A percentile compares a stretch with the other conserved stretches of the same genome.
Evolutionary conservation across 2,888 invertebrate genomes (phyloP).

Genomic region (Leptopterna dolabrata): DNA sequence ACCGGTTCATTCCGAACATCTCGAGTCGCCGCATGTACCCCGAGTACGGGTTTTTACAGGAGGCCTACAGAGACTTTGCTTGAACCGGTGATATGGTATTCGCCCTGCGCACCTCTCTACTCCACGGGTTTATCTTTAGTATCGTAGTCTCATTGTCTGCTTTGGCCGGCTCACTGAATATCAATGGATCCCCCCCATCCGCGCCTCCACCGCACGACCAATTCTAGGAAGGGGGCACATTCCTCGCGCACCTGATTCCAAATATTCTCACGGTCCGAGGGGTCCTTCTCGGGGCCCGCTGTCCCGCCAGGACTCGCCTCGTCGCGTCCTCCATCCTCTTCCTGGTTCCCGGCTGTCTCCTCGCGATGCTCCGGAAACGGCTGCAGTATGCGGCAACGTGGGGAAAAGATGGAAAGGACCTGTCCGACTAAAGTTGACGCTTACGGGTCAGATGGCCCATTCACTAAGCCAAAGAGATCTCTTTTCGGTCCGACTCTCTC

Average conservation of each 20-base stretch:
- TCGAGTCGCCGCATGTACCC: no score
- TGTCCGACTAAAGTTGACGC: no score
- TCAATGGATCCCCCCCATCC: constrained; percentile 1
- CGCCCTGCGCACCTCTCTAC: constrained; percentile 11
- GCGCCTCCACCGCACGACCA: not conserved
- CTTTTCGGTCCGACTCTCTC: no score
- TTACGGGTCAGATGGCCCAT: no score
- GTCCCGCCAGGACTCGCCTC: not conserved
- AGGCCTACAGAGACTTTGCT: not conserved
- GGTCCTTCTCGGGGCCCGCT: not conserved
- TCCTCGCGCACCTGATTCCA: constrained; percentile 42
- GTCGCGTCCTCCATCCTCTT: not conserved
- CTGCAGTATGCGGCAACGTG: no score
- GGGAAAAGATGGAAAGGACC: no score
- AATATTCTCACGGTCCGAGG: constrained; percentile 38
- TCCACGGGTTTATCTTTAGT: constrained; percentile 39
- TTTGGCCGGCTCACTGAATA: constrained; percentile 7
- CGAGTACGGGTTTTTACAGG: not conserved
- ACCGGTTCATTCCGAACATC: no score
- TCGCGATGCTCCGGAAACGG: no score
- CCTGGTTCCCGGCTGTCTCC: not conserved
- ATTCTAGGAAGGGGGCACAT: constrained; percentile 42
- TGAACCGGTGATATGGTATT: constrained; percentile 34
- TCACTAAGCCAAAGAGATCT: no score
- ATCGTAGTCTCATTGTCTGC: constrained; percentile 42